Evolutionary conservation across 2,113 vertebrate genomes (phyloP).

Genomic region (Labeo rohita): DNA sequence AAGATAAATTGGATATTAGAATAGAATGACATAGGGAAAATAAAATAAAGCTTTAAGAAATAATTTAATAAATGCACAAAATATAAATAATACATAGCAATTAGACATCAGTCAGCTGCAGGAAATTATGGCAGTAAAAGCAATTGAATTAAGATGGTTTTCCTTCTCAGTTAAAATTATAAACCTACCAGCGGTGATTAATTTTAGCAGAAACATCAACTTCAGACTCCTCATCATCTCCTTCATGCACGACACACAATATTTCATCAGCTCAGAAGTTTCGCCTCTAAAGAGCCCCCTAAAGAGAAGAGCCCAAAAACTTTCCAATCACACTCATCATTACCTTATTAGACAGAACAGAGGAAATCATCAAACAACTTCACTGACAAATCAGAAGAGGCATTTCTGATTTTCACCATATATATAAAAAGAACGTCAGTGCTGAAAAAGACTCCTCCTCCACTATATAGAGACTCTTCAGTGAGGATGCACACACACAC

Average conservation of each 20-base stretch:
- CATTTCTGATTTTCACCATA: conserved; percentile 37
- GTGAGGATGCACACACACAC: background rate
- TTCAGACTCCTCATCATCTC: too few species aligned
- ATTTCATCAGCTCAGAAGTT: too few species aligned
- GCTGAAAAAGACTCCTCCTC: conserved; percentile 26
- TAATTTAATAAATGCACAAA: background rate
- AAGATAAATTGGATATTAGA: too few species aligned
- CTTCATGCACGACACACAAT: too few species aligned
- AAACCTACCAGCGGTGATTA: conserved; percentile 37
- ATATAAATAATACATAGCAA: background rate
- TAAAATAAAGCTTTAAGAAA: background rate
- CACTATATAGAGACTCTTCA: background rate
- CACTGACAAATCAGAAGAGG: conserved; percentile 43
- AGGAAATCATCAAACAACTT: too few species aligned
- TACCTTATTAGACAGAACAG: too few species aligned
- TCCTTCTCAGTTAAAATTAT: background rate
- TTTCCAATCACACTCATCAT: too few species aligned
- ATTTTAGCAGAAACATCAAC: background rate
- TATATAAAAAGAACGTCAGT: background rate
- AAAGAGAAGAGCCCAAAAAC: too few species aligned
- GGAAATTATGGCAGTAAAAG: background rate
- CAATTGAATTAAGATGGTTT: background rate
- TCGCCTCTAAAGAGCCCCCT: too few species aligned
- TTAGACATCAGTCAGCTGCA: background rate
- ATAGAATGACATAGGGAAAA: background rate